phyloP scores from a whole-genome alignment of 1,140 invertebrate species.

The Caenorhabditis remanei region DNA sequence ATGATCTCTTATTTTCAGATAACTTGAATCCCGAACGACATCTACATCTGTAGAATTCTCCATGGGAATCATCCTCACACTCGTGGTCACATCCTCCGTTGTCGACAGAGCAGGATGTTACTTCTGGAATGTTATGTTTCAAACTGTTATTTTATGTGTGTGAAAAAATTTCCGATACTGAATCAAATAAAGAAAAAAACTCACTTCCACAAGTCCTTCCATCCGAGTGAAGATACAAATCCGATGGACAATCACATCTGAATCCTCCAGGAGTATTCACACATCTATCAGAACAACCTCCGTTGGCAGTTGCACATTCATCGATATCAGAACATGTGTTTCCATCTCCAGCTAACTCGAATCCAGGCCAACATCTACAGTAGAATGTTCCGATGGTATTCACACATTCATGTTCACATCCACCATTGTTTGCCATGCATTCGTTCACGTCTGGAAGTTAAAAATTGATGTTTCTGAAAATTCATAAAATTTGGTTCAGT shows the following conservation, averaged over 20 bases:
- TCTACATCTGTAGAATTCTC: conserved; percentile 68
- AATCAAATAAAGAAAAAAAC: conserved; percentile 64
- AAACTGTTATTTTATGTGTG: no score
- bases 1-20: conserved; percentile 69
- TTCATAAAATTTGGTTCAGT: no score
- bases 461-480: neutral
- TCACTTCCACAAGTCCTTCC: conserved; percentile 78
- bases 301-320: conserved; percentile 83
- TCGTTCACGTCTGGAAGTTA: conserved; percentile 77
- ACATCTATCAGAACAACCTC: conserved; percentile 83
- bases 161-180: no score
- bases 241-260: conserved; percentile 83
- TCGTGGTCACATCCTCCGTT: conserved; percentile 73
- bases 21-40: conserved; percentile 68
- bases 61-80: conserved; percentile 70
- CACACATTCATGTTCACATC: conserved; percentile 78
- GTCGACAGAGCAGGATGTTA: conserved; percentile 68
- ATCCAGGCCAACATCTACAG: conserved; percentile 82
- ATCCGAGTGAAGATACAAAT: conserved; percentile 68
- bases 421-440: conserved; percentile 77
- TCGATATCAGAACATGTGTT: conserved; percentile 81
- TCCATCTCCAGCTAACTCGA: conserved; percentile 72
- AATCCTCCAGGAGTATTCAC: conserved; percentile 84
- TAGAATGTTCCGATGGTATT: conserved; percentile 80
- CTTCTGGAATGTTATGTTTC: conserved; percentile 57